phyloP scores from a whole-genome alignment of 2,888 invertebrate genomes.

The Gymnoscelis rufifasciata region DNA sequence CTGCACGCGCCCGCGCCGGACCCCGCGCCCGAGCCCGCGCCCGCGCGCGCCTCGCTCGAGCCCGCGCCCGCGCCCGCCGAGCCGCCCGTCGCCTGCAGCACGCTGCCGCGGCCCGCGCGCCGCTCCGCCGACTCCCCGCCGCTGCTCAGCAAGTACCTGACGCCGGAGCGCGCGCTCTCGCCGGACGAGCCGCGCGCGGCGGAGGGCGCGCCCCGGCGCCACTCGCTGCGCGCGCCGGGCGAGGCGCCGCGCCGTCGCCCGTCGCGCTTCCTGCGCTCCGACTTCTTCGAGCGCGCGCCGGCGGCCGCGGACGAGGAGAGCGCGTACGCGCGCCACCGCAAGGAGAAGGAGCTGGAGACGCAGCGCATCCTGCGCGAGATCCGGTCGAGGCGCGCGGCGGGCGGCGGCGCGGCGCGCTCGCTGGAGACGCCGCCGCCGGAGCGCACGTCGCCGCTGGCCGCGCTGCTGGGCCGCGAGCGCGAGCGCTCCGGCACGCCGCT shows the following conservation, averaged over 20 bases:
- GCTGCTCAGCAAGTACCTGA: conserved; percentile 77
- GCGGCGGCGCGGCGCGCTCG: conserved; percentile 31
- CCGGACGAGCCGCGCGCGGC: conserved; percentile 44
- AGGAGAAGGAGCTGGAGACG: conserved; percentile 83
- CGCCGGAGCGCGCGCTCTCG: conserved; percentile 38
- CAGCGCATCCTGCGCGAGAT: conserved; percentile 84
- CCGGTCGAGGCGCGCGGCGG: conserved; percentile 76
- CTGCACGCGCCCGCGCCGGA: conserved; percentile 53
- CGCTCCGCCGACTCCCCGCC: conserved; percentile 74
- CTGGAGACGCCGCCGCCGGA: conserved; percentile 38
- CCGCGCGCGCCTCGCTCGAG: conserved; percentile 27
- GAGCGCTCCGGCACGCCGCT: conserved; percentile 72
- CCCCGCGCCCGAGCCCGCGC: conserved; percentile 30
- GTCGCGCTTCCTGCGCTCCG: conserved; percentile 84
- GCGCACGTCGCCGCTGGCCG: conserved; percentile 57
- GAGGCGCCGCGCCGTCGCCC: conserved; percentile 79
- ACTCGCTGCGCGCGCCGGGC: conserved; percentile 47
- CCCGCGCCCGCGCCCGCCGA: conserved; percentile 22
- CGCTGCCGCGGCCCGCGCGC: conserved; percentile 34
- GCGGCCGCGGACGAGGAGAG: conserved; percentile 81
- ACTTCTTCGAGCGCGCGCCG: conserved; percentile 82
- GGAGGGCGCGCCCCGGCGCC: conserved; percentile 42
- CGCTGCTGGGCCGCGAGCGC: conserved; percentile 55
- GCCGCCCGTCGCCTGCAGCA: conserved; percentile 25
- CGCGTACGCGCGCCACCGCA: conserved; percentile 79